Conservation (phyloP, 92 coral and sea anemone genomes). For the Bergia sp. region DNA sequence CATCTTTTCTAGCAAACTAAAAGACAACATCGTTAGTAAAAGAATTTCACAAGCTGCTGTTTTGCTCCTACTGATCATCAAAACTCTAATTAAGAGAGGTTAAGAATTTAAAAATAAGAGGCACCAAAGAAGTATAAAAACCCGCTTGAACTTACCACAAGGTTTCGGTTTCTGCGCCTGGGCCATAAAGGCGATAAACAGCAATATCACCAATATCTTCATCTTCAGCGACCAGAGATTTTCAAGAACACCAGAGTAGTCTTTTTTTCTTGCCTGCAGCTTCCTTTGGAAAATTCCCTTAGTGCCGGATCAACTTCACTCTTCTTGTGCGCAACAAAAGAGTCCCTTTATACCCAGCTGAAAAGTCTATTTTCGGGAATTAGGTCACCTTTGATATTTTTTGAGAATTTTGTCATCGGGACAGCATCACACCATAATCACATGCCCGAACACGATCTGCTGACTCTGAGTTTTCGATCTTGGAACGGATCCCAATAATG, state of each 20-base stretch:
- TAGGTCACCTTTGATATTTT: neutral
- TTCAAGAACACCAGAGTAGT: too few species aligned
- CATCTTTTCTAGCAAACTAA: too few species aligned
- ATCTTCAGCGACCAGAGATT: neutral
- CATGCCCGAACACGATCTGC: neutral
- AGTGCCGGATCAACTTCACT: neutral
- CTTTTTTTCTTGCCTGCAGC: neutral
- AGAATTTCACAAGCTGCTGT: too few species aligned
- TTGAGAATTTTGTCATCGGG: neutral
- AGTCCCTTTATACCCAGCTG: neutral
- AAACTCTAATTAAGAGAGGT: too few species aligned
- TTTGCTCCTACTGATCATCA: too few species aligned
- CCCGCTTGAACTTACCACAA: neutral
- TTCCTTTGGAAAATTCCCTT: neutral
- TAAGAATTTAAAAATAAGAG: too few species aligned
- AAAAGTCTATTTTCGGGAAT: neutral
- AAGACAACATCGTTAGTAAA: too few species aligned
- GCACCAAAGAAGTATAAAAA: too few species aligned
- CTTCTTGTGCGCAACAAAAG: neutral
- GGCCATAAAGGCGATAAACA: neutral
- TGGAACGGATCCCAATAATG: neutral
- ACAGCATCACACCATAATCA: neutral
- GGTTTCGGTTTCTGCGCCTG: neutral
- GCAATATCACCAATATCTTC: neutral
- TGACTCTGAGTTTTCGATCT: neutral